Base-by-base conservation (phyloP, 2,888 invertebrate species). In the Actias luna region DNA sequence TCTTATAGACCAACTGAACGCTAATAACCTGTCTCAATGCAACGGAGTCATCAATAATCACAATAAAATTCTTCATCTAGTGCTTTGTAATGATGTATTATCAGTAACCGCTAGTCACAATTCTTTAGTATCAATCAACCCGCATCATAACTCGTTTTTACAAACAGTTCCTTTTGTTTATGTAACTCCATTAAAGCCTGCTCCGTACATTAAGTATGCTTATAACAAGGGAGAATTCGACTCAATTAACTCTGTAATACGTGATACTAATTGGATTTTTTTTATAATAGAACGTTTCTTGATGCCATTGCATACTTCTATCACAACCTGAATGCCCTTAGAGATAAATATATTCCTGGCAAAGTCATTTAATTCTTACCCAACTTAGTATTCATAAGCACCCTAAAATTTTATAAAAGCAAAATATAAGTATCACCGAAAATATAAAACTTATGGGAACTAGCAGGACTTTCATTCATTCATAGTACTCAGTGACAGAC, bases 361-460 rank as follows among this genome's bases (percentile, higher is more conserved):
- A 63, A 62, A 61, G 16, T 39, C 35, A 16, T 42, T 64, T 18
- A 12, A 10, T 5, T 22, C 52, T n/a, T 65, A 64, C 36, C 64
- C 62, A 2, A 62, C 60, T 18, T 64, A 62, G 64, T 64, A 52
- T 58, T 57, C 46, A 18, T 36, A 3, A 0, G 64, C 67, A 5
- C 58, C 65, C 1, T 61, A 64, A n/a, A 67, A 64, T 61, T 36
- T 64, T 7, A 16, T 67, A 10, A 65, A 62, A 61, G 67, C 64
- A 62, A 67, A 67, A 50, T 18, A 18, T 14, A 67, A 67, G 50
- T 60, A 57, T 29, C 62, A 64, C 18, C n/a, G 4, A 1, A 64
- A 62, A 58, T 64, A 55, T 18, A 62, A 64, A 52, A 62, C 60
- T n/a, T 64, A 62, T 33, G 52, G 52, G n/a, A 62, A 64, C 39